Base-by-base conservation (phyloP, 1,140 invertebrate genomes). In the Bursaphelenchus mucronatus region DNA sequence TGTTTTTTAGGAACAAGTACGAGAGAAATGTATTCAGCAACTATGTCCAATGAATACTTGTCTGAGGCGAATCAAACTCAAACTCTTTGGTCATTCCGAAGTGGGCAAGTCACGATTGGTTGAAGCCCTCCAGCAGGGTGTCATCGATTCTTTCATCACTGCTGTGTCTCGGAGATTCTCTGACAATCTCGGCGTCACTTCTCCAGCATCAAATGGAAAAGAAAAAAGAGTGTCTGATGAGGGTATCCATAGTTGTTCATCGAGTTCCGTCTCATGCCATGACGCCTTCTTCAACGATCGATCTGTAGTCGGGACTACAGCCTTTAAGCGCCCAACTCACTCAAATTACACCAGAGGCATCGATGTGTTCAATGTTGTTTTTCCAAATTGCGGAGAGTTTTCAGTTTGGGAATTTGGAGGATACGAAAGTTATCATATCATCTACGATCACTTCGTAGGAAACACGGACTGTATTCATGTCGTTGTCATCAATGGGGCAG, bases 361-460 rank as follows among this genome's bases (percentile, higher is more conserved):
- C 64, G 86, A 88, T 74, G 84, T 88, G 19, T 86, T 88, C 76
- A 86, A 87, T 79, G 83, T 86, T 63, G 81, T 71, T 65, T 76
- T 86, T 40, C 76, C 82, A 67, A 83, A 84, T 82, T 79, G 86
- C 43, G 88, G 88, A 40, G 87, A 89, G 63, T 79, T 89, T 21
- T 87, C 86, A 44, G 84, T 90, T 41, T 91, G 89, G 89, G 89
- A 91, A 78, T 89, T 91, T 77, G 89, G 88, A 30, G 89, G 90
- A 0, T 87, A 89, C 74, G 88, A 90, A 77, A 87, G 87, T 21
- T 91, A 90, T 82, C 86, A 89, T 80, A 85, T 88, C 61, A 82
- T 88, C 41, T 91, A 90, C 81, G 89, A 91, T 81, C 87, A 89
- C 71, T 88, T 89, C 73, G 85, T 90, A 43, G 88, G 87, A 7